Conservation (phyloP, 2,797 vertebrate genomes). For the Delichon dasypus region DNA sequence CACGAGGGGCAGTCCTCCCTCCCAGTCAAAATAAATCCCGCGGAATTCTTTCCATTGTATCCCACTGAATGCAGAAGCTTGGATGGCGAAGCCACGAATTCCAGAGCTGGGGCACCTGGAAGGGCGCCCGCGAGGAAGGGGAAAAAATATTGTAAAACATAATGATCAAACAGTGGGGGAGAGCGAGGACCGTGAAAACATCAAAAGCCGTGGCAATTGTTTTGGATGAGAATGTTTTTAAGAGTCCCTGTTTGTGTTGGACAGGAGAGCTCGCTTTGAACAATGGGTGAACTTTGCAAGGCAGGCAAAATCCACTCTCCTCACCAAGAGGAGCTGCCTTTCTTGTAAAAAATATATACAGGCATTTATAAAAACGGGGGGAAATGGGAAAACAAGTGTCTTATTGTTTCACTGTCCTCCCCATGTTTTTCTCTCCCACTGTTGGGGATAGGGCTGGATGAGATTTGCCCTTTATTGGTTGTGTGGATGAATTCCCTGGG, state of each 20-base stretch:
- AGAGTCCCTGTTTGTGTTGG: conserved; percentile 66
- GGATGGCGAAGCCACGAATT: conserved; percentile 46
- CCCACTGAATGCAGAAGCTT: conserved; percentile 15
- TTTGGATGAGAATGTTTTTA: conserved; percentile 56
- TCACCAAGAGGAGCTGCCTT: not conserved
- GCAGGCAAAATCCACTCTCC: conserved; percentile 43
- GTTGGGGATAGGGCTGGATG: not conserved
- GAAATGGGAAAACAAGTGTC: not conserved
- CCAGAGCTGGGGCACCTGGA: conserved; percentile 58
- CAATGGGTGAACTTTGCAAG: conserved; percentile 61
- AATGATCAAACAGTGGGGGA: conserved; percentile 55
- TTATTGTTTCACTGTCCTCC: not conserved
- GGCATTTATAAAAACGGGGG: not conserved
- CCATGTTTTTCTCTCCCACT: not conserved
- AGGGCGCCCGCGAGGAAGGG: conserved; percentile 38
- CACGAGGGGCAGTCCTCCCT: not conserved
- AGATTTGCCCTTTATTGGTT: not conserved
- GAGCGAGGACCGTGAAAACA: conserved; percentile 47
- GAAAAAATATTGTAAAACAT: conserved; percentile 62
- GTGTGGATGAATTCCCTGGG: not conserved
- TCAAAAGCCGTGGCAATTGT: conserved; percentile 58
- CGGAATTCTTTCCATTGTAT: conserved; percentile 69
- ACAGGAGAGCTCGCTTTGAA: conserved; percentile 38
- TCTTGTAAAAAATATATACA: not conserved
- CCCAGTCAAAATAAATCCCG: conserved; percentile 31